phyloP scores from a whole-genome alignment of 2,113 vertebrate genomes.

The Microcebus lehilahytsara region DNA sequence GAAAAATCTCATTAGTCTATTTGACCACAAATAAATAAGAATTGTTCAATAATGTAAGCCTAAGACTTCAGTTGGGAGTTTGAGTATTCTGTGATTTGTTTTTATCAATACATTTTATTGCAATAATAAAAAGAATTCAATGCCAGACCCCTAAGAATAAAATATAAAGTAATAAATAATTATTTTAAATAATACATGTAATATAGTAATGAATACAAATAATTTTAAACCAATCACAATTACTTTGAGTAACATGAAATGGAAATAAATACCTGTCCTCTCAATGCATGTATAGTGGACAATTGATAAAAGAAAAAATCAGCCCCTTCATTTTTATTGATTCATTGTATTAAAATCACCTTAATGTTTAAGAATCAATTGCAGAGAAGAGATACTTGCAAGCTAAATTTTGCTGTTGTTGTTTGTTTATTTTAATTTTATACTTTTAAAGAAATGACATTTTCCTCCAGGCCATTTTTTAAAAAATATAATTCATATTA shows the following conservation, averaged over 20 bases:
- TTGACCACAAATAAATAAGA: not conserved
- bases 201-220: not conserved
- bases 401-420: not conserved
- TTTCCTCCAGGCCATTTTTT: not conserved
- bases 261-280: not conserved
- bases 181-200: not conserved
- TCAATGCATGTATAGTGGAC: not conserved
- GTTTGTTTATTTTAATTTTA: conserved; percentile 43
- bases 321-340: not conserved
- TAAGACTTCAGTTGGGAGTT: not conserved
- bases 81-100: not conserved
- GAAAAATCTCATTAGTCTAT: not conserved
- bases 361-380: not conserved
- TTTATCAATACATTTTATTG: not conserved
- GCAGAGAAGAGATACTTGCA: not conserved
- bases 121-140: not conserved
- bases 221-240: not conserved
- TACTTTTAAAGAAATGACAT: not conserved
- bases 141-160: not conserved
- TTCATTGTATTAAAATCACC: not conserved
- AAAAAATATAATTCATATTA: not conserved
- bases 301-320: not conserved
- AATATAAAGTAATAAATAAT: not conserved
- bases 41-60: not conserved
- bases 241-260: not conserved